These are phyloP conservation scores for Tricholauxania praeusta DNA, from an alignment of 2,888 invertebrate genomes.

Conservation along the genomic window DNA sequence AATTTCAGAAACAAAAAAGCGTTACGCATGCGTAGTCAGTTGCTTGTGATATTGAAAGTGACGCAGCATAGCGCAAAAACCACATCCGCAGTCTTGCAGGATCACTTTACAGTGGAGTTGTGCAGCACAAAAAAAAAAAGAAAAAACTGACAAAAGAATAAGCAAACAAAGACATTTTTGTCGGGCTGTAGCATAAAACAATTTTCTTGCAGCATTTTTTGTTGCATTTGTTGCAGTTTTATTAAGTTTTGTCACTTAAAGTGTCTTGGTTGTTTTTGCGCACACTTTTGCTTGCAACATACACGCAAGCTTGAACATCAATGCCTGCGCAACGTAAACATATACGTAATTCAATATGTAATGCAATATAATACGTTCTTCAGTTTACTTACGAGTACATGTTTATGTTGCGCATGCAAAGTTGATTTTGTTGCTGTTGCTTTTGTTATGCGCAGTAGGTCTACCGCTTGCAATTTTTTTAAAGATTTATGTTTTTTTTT, in stretches of 20 bases:
- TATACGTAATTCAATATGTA: background rate
- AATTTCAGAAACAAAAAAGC: background rate
- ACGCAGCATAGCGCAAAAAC: background rate
- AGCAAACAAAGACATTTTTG: background rate
- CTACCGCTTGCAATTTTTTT: background rate
- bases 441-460: background rate
- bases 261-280: background rate
- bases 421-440: background rate
- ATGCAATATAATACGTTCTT: too few species aligned
- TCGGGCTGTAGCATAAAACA: constrained; percentile 8
- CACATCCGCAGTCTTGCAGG: constrained; percentile 3
- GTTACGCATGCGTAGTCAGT: constrained; percentile 6
- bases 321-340: constrained; percentile 13
- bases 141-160: background rate
- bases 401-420: background rate
- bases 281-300: too few species aligned
- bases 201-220: background rate
- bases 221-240: background rate
- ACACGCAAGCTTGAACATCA: too few species aligned
- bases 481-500: background rate
- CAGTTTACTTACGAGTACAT: too few species aligned
- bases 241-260: constrained; percentile 5
- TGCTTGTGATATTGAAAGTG: background rate
- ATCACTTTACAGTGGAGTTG: constrained; percentile 3
- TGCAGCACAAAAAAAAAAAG: background rate